phyloP scores from a whole-genome alignment of 2,113 vertebrate species.

The Cathartes aura region DNA sequence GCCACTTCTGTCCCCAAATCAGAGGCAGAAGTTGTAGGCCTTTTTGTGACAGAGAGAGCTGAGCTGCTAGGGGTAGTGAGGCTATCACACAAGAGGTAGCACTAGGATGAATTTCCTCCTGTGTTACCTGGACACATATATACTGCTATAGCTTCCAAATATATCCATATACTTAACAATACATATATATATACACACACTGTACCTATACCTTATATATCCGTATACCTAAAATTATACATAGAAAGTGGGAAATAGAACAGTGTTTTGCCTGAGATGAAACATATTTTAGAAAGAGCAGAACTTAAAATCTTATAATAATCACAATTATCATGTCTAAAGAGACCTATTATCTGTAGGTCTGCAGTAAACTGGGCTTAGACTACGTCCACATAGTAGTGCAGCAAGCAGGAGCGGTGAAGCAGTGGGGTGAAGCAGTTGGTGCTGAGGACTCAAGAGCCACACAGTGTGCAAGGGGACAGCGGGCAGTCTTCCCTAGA shows the following conservation, averaged over 20 bases:
- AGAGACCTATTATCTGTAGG: not conserved
- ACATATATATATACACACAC: too few relatives aligned
- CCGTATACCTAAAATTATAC: not conserved
- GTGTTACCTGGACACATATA: not conserved
- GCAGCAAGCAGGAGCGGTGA: not conserved
- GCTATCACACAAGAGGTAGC: not conserved
- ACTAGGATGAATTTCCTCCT: not conserved
- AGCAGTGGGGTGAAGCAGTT: not conserved
- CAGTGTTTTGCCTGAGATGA: not conserved
- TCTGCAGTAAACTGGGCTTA: not conserved
- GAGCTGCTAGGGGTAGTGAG: not conserved
- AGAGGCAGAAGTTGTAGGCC: not conserved
- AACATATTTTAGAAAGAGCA: not conserved
- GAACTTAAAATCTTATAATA: not conserved
- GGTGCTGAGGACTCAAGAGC: not conserved
- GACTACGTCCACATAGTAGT: not conserved
- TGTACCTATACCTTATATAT: not conserved
- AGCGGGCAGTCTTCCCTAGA: not conserved
- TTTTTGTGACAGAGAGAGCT: not conserved
- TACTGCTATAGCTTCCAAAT: not conserved
- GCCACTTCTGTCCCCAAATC: not conserved
- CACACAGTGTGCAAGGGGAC: too few relatives aligned
- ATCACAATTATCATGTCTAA: not conserved
- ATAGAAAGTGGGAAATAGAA: not conserved
- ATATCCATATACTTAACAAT: not conserved